Evolutionary conservation across 2,113 vertebrate genomes (phyloP).

Genomic region (Urocynchramus pylzowi): DNA sequence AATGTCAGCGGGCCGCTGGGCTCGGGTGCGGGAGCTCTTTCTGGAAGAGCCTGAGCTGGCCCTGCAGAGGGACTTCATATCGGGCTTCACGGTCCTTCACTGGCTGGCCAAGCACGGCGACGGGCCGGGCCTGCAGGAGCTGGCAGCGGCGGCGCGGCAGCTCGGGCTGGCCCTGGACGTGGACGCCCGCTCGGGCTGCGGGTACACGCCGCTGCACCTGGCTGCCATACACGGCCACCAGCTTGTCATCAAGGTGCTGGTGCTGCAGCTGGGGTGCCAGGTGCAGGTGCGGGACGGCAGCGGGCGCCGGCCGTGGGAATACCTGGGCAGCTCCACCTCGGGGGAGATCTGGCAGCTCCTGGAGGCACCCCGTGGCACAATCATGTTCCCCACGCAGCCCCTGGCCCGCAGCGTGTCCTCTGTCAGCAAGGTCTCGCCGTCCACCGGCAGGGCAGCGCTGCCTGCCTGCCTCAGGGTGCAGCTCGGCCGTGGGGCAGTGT

Average conservation of each 20-base stretch:
- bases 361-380: constrained; percentile 74
- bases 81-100: constrained; percentile 89
- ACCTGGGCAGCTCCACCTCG: constrained; percentile 69
- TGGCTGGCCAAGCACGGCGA: constrained; percentile 94
- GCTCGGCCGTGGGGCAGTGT: background rate
- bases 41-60: constrained; percentile 81
- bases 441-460: constrained; percentile 55
- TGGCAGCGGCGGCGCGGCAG: constrained; percentile 74
- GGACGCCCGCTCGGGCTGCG: constrained; percentile 77
- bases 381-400: constrained; percentile 69
- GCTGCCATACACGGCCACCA: constrained; percentile 88
- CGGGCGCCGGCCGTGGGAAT: constrained; percentile 89
- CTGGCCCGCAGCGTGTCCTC: background rate
- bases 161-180: constrained; percentile 76
- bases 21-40: constrained; percentile 79
- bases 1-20: constrained; percentile 81
- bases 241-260: constrained; percentile 82
- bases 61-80: constrained; percentile 86
- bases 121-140: constrained; percentile 80
- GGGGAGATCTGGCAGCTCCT: constrained; percentile 84
- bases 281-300: constrained; percentile 80
- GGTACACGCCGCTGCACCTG: constrained; percentile 90
- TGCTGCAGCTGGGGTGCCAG: constrained; percentile 80
- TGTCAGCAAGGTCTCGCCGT: constrained; percentile 26
- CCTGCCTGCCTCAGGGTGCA: constrained; percentile 69